Evolutionary conservation across 1,140 invertebrate genomes (phyloP), one percentile per base, ranked within the genome.

Genomic region (Apis laboriosa): DNA sequence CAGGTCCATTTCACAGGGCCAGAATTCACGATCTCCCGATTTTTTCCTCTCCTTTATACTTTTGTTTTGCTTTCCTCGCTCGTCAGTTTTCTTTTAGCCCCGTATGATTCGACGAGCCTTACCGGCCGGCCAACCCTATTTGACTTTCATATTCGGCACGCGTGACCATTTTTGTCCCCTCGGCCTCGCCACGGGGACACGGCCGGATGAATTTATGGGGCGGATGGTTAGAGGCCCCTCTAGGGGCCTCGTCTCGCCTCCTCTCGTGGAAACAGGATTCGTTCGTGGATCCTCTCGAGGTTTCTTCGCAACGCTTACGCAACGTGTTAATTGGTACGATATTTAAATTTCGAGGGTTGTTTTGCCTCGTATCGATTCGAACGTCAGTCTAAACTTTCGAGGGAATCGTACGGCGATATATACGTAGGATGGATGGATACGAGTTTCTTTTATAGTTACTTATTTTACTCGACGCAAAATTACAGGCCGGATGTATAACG

Each of bases 81-180:
- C 12, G 61, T 8, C 53, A 53, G 13, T 53, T 53, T 13, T 11
- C 51, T 8, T 53, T 53, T 53, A 4, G 51, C 13, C 0, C 9
- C n/a, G 56, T 67, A 77, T 24, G 24, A 67, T 67, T 77, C 63
- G 63, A 49, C 53, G 64, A 77, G 34, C 28, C 21, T 56, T 76
- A 49, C 49, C 49, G 61, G 60, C 49, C 49, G 61, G 60, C 56
- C 74, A 58, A 1, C 43, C 60, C 67, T 66, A 85, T 85, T 85
- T 85, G 84, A 86, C 84, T 86, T 86, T 86, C 85, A 86, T 86
- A 85, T 74, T 63, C 85, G 73, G 60, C 77, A 74, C 78, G 78
- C 78, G 84, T 68, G 21, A 76, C 60, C 66, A 72, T 53, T 63
- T 21, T 58, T 56, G 49, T 49, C 55, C 73, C 78, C 28, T 53